Conservation (phyloP, 2,113 vertebrate species). For the Ovis aries region DNA sequence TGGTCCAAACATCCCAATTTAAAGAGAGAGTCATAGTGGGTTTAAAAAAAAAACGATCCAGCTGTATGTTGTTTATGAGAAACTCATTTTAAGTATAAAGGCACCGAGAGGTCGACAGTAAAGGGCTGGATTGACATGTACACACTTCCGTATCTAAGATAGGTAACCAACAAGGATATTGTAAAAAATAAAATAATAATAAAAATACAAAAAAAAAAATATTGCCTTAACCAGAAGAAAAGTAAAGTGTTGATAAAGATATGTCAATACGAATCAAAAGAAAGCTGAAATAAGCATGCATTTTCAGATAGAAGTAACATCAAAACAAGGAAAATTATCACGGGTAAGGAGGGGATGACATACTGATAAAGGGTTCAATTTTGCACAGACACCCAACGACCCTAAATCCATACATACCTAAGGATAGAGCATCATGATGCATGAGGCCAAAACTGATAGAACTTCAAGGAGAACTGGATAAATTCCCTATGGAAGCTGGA, state of each 20-base stretch:
- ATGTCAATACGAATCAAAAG: neutral
- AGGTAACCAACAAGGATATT: neutral
- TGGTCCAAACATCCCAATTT: neutral
- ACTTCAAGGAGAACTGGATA: neutral
- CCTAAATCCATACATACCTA: neutral
- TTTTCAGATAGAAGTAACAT: neutral
- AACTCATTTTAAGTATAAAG: neutral
- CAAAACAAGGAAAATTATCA: neutral
- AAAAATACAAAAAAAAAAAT: too few species aligned
- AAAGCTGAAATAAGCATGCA: neutral
- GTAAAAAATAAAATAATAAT: neutral
- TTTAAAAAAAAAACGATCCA: neutral
- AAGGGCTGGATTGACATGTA: neutral
- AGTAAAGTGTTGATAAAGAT: neutral
- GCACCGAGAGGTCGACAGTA: neutral
- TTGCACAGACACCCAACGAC: neutral
- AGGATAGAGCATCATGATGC: neutral
- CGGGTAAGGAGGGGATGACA: rapidly evolving
- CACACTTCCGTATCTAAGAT: neutral
- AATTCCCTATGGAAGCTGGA: rapidly evolving
- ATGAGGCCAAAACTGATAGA: neutral
- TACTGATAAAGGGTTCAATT: neutral
- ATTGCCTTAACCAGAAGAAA: neutral
- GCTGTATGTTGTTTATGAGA: neutral
- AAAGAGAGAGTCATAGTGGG: neutral